Base-by-base conservation (phyloP, 2,888 invertebrate genomes). In the Temnothorax unifasciatus region DNA sequence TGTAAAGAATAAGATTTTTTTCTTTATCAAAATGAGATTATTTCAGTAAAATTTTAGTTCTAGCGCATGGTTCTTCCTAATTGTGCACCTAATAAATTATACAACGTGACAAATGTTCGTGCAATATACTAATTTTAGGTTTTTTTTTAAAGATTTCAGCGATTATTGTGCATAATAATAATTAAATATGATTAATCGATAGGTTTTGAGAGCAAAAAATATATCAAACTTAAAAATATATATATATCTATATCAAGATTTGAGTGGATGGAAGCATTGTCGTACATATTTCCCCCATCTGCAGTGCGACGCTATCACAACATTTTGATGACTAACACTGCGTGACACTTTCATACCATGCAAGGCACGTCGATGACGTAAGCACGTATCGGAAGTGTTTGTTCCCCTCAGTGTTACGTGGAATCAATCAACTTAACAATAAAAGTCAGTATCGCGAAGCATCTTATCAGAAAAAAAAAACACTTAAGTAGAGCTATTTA, bases 341-440 rank as follows among this genome's bases (percentile, higher is more conserved):
- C 85, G 84, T 89, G 92, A 88, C 91, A 89, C 88, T 90, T 87
- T 91, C 91, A 92, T 91, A 89, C 93, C 93, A 92, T 94, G 93
- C 92, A 93, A 87, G 94, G 94, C 91, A 92, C 87, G 90, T 86
- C 92, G 91, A 91, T 94, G 94, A 94, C 94, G 94, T 92, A 92
- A 93, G 88, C 84, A 75, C 76, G 50, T 29, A 71, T 79, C 73
- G 64, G 85, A 83, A 76, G 71, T 76, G 41, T 75, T 83, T 69
- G 66, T 59, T 76, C 74, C 76, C 75, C 73, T 84, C 82, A 82
- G 71, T 59, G 75, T 88, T 88, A 75, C 74, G 74, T 79, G 85
- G 44, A 57, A 76, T 50, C 41, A 57, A 76, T 47, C n/a, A 71
- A 50, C 8, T 59, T 50, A 38, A 8, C 13, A 38, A 34, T 57